phyloP scores from a whole-genome alignment of 2,888 invertebrate species.

The Leucoptera coffeella region DNA sequence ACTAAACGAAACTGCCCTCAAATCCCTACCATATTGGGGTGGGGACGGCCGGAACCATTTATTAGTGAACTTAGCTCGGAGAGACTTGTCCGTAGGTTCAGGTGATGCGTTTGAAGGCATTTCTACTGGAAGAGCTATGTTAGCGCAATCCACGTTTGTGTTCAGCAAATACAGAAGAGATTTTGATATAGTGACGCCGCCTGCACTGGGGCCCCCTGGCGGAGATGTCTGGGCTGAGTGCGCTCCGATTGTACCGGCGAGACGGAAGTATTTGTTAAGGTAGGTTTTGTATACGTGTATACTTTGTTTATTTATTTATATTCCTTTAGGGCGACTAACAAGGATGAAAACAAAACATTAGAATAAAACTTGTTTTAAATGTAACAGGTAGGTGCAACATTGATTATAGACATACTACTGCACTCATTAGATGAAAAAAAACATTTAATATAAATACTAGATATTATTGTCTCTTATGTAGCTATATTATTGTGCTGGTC shows the following conservation, averaged over 20 bases:
- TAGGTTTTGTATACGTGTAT: too few species aligned
- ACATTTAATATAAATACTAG: too few species aligned
- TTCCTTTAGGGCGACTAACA: too few species aligned
- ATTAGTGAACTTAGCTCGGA: conserved; percentile 72
- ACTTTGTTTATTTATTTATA: too few species aligned
- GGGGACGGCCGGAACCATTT: conserved; percentile 94
- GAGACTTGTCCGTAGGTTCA: conserved; percentile 63
- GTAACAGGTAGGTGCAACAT: too few species aligned
- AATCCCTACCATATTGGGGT: conserved; percentile 81
- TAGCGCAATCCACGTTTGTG: conserved; percentile 57
- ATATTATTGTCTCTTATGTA: too few species aligned
- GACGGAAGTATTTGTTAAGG: conserved; percentile 76
- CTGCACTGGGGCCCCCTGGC: conserved; percentile 77
- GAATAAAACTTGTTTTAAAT: too few species aligned
- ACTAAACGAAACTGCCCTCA: conserved; percentile 57
- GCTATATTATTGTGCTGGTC: too few species aligned
- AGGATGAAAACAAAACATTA: too few species aligned
- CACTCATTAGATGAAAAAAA: too few species aligned
- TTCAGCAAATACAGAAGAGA: conserved; percentile 62
- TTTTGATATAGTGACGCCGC: conserved; percentile 85
- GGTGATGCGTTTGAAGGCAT: conserved; percentile 65
- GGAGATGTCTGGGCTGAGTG: conserved; percentile 90
- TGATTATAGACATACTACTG: too few species aligned
- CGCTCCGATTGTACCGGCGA: conserved; percentile 78
- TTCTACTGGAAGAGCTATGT: conserved; percentile 81